Conservation (phyloP, 2,797 vertebrate genomes). For the Brachyalestes nurse region DNA sequence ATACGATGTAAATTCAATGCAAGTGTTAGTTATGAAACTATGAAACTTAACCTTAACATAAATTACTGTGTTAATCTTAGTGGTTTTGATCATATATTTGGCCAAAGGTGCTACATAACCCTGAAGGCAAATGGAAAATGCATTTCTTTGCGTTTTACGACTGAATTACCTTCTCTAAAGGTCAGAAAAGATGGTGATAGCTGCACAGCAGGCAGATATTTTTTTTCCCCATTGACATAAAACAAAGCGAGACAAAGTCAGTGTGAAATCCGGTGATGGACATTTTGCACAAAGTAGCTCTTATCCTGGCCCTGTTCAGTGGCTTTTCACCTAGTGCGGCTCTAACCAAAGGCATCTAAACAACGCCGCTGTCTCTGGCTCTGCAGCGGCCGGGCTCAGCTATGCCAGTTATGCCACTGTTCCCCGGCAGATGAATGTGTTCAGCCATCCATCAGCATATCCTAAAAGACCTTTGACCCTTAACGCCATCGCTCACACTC, state of each 20-base stretch:
- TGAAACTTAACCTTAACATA: not conserved
- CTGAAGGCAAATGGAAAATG: not conserved
- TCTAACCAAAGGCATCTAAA: constrained; percentile 20
- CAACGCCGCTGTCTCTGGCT: constrained; percentile 25
- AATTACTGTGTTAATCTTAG: not conserved
- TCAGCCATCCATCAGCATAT: constrained; percentile 59
- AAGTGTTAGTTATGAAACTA: not conserved
- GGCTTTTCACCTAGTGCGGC: constrained; percentile 42
- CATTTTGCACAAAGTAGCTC: not conserved
- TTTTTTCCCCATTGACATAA: not conserved
- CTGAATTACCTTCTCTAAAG: constrained; percentile 8
- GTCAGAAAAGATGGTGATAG: constrained; percentile 14
- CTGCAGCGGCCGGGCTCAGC: constrained; percentile 32
- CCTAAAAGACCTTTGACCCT: constrained; percentile 64
- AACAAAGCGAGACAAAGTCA: not conserved
- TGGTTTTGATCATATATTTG: not conserved
- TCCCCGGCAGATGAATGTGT: constrained; percentile 60
- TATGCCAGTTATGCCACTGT: constrained; percentile 59
- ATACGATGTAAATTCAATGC: too few relatives aligned
- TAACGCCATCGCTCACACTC: constrained; percentile 50
- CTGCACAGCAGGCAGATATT: constrained; percentile 12
- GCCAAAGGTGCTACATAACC: not conserved
- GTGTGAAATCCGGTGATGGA: not conserved
- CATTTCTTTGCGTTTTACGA: not conserved
- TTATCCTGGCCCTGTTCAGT: constrained; percentile 26